phyloP scores from a whole-genome alignment of 2,113 vertebrate species.

The Neofelis nebulosa region DNA sequence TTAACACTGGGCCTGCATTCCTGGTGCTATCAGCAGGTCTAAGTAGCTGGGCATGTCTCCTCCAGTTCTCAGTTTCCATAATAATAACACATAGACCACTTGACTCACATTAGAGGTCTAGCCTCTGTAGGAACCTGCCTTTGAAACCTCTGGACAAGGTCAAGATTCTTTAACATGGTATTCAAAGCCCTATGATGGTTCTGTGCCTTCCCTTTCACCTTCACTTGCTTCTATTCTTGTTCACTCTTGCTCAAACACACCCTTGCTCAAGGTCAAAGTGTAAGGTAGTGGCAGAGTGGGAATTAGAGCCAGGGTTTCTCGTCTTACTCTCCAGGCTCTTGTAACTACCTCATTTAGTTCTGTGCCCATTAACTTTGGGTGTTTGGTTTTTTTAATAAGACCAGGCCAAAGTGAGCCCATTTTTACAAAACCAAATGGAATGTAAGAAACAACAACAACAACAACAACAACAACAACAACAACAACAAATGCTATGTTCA shows the following conservation, averaged over 20 bases:
- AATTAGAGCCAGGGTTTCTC: conserved; percentile 6
- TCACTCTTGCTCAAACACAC: background rate
- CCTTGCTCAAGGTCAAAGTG: conserved; percentile 26
- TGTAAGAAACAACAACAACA: background rate
- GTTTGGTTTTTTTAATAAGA: conserved; percentile 28
- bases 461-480: background rate
- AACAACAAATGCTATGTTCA: background rate
- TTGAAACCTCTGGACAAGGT: background rate
- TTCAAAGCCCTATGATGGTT: background rate
- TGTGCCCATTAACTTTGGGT: conserved; percentile 17
- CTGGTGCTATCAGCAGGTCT: background rate
- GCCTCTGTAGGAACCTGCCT: background rate
- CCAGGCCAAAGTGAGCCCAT: background rate
- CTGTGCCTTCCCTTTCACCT: background rate
- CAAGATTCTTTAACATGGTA: background rate
- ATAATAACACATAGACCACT: background rate
- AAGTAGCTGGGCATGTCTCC: background rate
- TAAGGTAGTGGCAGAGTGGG: background rate
- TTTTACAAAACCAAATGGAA: background rate
- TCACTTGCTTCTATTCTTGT: background rate
- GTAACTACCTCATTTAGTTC: background rate
- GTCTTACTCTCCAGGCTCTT: background rate
- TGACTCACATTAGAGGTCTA: background rate
- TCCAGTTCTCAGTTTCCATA: background rate
- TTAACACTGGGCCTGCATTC: background rate